Conservation (phyloP, 2,888 invertebrate species). For the Ferdinandea cuprea region DNA sequence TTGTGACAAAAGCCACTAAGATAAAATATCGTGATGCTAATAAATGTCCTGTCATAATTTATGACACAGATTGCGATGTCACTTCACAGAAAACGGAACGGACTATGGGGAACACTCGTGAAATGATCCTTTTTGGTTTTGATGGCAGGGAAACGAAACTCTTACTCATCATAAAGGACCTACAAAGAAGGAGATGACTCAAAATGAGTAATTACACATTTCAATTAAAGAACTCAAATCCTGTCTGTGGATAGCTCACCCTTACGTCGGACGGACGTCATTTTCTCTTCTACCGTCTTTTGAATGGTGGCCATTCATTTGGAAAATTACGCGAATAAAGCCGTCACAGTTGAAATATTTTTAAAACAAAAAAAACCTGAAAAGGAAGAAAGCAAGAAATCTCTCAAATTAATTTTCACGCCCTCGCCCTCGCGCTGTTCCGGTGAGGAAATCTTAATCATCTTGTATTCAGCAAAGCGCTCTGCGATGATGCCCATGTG, state of each 20-base stretch:
- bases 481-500: constrained; percentile 36
- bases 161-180: neutral
- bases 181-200: constrained; percentile 35
- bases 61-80: constrained; percentile 48
- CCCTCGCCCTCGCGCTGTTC: constrained; percentile 25
- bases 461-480: constrained; percentile 67
- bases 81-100: neutral
- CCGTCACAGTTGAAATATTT: constrained; percentile 70
- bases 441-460: constrained; percentile 68
- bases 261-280: constrained; percentile 15
- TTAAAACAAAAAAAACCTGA: constrained; percentile 28
- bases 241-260: constrained; percentile 32
- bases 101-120: neutral
- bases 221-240: constrained; percentile 69
- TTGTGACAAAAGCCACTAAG: neutral
- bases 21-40: constrained; percentile 14
- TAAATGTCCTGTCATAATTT: constrained; percentile 59
- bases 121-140: constrained; percentile 17
- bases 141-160: constrained; percentile 44
- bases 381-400: constrained; percentile 46
- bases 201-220: constrained; percentile 73
- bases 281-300: constrained; percentile 3
- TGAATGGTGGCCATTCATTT: constrained; percentile 61
- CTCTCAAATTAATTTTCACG: constrained; percentile 65
- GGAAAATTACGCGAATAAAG: constrained; percentile 71